phyloP scores from a whole-genome alignment of 2,113 vertebrate species.

The Poicephalus meyeri region DNA sequence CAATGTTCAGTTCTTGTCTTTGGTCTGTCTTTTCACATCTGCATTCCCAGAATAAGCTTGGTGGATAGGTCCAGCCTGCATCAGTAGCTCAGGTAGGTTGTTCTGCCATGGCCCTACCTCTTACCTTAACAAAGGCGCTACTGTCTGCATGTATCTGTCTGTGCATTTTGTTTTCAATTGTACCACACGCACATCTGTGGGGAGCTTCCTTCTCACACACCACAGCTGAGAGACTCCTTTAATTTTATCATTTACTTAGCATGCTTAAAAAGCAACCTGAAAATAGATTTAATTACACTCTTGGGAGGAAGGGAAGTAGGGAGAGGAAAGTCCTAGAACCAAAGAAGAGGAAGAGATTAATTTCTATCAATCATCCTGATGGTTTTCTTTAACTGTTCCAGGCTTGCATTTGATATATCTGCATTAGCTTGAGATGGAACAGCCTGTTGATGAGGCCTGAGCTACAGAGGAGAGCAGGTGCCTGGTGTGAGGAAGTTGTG shows the following conservation, averaged over 20 bases:
- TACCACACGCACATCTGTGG: not conserved
- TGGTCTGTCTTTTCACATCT: not conserved
- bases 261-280: not conserved
- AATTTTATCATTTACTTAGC: not conserved
- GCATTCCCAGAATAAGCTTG: not conserved
- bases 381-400: not conserved
- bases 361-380: not conserved
- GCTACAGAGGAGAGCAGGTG: not conserved
- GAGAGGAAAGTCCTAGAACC: not conserved
- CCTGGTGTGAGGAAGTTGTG: not conserved
- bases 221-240: not conserved
- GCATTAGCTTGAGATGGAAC: not conserved
- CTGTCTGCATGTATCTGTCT: not conserved
- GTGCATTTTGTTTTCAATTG: not conserved
- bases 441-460: not conserved
- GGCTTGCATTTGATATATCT: not conserved
- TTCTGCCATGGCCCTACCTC: not conserved
- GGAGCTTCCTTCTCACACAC: not conserved
- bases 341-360: not conserved
- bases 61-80: not conserved
- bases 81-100: not conserved
- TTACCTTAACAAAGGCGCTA: not conserved
- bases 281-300: not conserved
- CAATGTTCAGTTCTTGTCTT: not conserved
- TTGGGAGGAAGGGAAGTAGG: not conserved